Percentiles rank a stretch among this genome's conserved stretches.
Evolutionary conservation across 2,888 invertebrate species (phyloP).

Genomic region (Zele albiditarsus): DNA sequence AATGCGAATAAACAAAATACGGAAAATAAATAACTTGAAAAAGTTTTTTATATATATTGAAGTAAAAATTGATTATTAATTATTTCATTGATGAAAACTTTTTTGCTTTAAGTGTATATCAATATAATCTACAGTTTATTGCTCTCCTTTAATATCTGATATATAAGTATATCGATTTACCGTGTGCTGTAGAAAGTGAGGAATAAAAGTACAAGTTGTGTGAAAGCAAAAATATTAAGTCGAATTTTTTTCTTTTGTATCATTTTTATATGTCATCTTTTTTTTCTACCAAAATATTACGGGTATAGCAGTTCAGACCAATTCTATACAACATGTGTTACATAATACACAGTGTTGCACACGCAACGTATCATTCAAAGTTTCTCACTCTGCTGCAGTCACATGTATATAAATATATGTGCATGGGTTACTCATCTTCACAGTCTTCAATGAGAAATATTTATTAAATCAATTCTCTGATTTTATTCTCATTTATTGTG

Average conservation of each 20-base stretch:
- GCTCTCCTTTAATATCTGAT: conserved; percentile 1
- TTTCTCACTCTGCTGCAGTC: neutral
- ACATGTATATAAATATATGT: neutral
- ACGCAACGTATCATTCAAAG: conserved; percentile 17
- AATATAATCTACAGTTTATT: neutral
- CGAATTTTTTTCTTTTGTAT: neutral
- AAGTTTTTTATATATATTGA: too few relatives aligned
- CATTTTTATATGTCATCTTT: neutral
- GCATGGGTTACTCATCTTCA: neutral
- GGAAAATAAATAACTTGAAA: too few relatives aligned
- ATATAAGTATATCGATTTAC: neutral
- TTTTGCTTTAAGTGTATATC: neutral
- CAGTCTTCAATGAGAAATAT: neutral
- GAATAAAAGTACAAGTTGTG: neutral
- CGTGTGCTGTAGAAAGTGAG: neutral
- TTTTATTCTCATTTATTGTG: too few relatives aligned
- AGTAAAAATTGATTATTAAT: too few relatives aligned
- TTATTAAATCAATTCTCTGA: neutral
- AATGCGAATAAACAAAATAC: neutral
- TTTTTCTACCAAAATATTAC: neutral
- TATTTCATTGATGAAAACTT: too few relatives aligned
- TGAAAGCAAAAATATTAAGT: neutral
- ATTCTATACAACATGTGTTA: neutral
- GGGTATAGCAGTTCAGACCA: neutral
- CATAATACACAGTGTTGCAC: conserved; percentile 14